phyloP scores from a whole-genome alignment of 1,140 invertebrate species.

The Drosophila albomicans region DNA sequence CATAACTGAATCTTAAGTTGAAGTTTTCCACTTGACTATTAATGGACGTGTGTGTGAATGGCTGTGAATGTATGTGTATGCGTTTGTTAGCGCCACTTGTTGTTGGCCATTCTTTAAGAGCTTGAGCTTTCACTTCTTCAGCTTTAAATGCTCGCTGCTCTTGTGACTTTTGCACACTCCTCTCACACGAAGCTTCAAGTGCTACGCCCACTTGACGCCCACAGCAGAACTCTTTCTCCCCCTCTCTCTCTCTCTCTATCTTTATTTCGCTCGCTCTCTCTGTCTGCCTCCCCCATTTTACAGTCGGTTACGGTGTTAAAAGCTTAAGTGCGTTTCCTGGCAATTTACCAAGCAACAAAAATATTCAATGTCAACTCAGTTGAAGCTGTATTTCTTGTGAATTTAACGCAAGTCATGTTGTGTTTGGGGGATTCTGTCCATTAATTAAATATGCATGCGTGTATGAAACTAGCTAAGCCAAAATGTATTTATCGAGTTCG shows the following conservation, averaged over 20 bases:
- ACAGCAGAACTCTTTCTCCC: slow-evolving; percentile 9
- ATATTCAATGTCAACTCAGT: slow-evolving; percentile 30
- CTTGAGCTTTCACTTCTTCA: slow-evolving; percentile 65
- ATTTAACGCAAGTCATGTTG: slow-evolving; percentile 4
- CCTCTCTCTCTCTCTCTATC: slow-evolving; percentile 5
- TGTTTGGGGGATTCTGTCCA: slow-evolving; percentile 7
- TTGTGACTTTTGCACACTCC: slow-evolving; percentile 42
- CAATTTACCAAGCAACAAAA: slow-evolving; percentile 22
- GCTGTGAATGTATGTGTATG: slow-evolving; percentile 11
- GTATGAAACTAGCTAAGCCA: slow-evolving; percentile 16
- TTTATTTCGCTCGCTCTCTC: slow-evolving; percentile 6
- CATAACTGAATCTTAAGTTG: slow-evolving; percentile 76
- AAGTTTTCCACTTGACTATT: slow-evolving; percentile 35
- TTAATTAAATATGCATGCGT: slow-evolving; percentile 19
- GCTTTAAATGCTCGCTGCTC: slow-evolving; percentile 58
- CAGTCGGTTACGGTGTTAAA: slow-evolving; percentile 46
- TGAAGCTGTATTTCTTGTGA: not conserved
- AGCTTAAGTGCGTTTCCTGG: slow-evolving; percentile 65
- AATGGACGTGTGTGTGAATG: slow-evolving; percentile 12
- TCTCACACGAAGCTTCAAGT: slow-evolving; percentile 20
- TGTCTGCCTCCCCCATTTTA: slow-evolving; percentile 8
- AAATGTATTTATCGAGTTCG: slow-evolving; percentile 46
- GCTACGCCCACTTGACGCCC: slow-evolving; percentile 31
- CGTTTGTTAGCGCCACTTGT: slow-evolving; percentile 45
- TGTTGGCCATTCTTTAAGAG: slow-evolving; percentile 53